Conservation (phyloP, 2,113 vertebrate species). For the Syrmaticus mikado region DNA sequence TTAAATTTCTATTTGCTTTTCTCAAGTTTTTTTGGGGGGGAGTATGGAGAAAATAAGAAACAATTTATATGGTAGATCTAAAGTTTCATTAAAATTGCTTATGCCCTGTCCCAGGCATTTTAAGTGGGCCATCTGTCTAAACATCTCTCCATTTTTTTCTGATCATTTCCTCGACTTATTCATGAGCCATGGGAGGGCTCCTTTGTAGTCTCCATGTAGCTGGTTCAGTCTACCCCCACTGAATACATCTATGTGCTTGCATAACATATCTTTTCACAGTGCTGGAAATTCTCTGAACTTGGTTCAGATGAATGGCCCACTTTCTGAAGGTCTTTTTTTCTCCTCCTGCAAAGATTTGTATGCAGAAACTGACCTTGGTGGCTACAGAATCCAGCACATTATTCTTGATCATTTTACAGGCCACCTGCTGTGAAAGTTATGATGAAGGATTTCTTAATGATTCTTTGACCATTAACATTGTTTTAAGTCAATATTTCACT, state of each 20-base stretch:
- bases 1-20: slow-evolving; percentile 87
- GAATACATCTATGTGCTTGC: slow-evolving; percentile 95
- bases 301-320: slow-evolving; percentile 92
- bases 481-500: slow-evolving; percentile 92
- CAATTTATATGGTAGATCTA: slow-evolving; percentile 94
- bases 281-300: slow-evolving; percentile 93
- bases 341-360: slow-evolving; percentile 91
- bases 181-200: slow-evolving; percentile 99
- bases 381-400: slow-evolving; percentile 92
- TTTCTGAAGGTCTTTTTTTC: slow-evolving; percentile 87
- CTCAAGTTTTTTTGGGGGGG: slow-evolving; percentile 60
- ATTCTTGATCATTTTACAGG: slow-evolving; percentile 96
- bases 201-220: slow-evolving; percentile 98
- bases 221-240: slow-evolving; percentile 91
- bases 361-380: slow-evolving; percentile 94
- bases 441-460: slow-evolving; percentile 97
- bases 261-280: slow-evolving; percentile 90
- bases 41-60: slow-evolving; percentile 83
- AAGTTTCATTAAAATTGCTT: slow-evolving; percentile 98
- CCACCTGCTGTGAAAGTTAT: slow-evolving; percentile 93
- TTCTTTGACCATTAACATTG: slow-evolving; percentile 92
- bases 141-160: slow-evolving; percentile 97
- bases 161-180: slow-evolving; percentile 99
- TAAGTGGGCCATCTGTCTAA: slow-evolving; percentile 99
- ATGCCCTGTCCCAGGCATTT: slow-evolving; percentile 92